These are phyloP conservation scores for Eurois occulta DNA, from an alignment of 2,888 invertebrate genomes.

Conservation along the genomic window DNA sequence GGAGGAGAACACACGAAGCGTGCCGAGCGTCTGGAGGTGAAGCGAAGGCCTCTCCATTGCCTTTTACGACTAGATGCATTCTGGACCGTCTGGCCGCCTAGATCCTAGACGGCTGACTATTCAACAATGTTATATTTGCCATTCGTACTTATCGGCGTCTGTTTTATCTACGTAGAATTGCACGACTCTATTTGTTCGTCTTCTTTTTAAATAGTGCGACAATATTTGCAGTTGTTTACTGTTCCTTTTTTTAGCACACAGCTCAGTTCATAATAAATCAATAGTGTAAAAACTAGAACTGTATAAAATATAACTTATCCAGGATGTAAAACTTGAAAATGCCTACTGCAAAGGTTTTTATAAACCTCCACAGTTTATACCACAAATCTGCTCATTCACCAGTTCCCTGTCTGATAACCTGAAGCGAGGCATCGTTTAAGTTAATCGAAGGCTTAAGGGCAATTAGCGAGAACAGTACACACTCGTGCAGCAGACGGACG, in stretches of 20 bases:
- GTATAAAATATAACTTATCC: too few species aligned
- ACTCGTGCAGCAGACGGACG: constrained; percentile 70
- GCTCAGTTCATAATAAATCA: not conserved
- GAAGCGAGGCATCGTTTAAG: constrained; percentile 39
- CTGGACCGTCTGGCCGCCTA: constrained; percentile 68
- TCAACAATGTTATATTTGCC: constrained; percentile 49
- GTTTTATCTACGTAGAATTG: constrained; percentile 16
- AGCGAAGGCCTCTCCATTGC: constrained; percentile 80
- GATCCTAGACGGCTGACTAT: constrained; percentile 59
- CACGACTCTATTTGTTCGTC: not conserved
- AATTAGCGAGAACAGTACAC: constrained; percentile 63
- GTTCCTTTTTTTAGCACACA: constrained; percentile 1
- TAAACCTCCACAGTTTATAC: not conserved
- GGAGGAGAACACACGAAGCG: constrained; percentile 82
- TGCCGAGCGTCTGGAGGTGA: constrained; percentile 85
- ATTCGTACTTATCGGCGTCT: constrained; percentile 41
- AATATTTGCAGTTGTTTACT: not conserved
- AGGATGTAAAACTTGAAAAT: constrained; percentile 5
- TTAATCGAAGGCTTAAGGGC: constrained; percentile 67
- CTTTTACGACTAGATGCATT: constrained; percentile 81
- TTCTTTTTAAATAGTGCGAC: constrained; percentile 1
- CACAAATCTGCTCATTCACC: constrained; percentile 20
- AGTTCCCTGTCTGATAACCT: constrained; percentile 45
- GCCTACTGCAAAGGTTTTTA: not conserved
- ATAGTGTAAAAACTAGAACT: too few species aligned